Base-by-base conservation (phyloP, 2,797 vertebrate species). In the Paedocypris micromegethes region DNA sequence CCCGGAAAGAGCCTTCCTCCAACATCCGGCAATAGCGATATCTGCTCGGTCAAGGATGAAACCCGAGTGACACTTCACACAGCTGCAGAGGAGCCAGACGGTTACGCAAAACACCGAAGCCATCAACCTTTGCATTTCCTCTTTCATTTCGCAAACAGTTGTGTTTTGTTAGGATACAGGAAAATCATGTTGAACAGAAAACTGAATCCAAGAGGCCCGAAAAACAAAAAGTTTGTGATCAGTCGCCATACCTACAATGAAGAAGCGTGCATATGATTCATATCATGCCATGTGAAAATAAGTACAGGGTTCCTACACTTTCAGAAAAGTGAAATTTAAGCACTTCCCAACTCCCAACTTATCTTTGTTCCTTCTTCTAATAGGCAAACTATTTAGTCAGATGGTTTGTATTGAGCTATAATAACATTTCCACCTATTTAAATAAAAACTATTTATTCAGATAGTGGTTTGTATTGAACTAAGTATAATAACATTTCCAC, bases 181-280 rank as follows among this genome's bases (percentile, higher is more conserved):
- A 98, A 99, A 83, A 98, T 98, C 94, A 99, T 97, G 85, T 99
- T 95, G 93, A 98, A 99, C 85, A 98, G 92, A 90, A 99, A 99
- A 81, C 96, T 99, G 91, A 98, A 99, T 85, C 95, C 96, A 83
- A 98, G 92, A 9, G 95, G 94, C 72, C 95, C 96, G 77, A 99
- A 99, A 88, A 97, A 99, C 80, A 99, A 88, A 86, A 97, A 99
- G 90, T 96, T 99, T 85, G 96, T 99, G 86, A 97, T 90, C 78
- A 99, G 85, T 67, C 96, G 82, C 96, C 96, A 98, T 91, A 98
- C 86, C 95, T 99, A 49, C 4, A 9, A 6, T 48, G 49, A 3
- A 5, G 4, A 64, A 69, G 3, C 23, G 23, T 23, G 23, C 23
- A 23, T 23, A 23, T 23, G 23, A 23, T 23, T 23, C 23, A 23